Evolutionary conservation across 1,140 invertebrate species (phyloP).

Genomic region (Nomia melanderi): DNA sequence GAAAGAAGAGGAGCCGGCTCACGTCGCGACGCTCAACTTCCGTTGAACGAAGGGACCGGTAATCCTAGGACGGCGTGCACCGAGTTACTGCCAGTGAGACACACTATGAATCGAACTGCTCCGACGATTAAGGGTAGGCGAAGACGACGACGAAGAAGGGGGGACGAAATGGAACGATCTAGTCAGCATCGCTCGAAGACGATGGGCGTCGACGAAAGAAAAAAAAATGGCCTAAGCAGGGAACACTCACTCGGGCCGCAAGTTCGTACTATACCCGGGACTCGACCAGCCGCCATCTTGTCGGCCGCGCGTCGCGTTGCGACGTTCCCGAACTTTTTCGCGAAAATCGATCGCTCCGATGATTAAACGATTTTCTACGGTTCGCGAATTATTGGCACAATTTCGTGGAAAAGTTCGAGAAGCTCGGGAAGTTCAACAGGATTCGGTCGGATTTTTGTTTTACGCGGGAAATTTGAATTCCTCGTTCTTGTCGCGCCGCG

Average conservation of each 20-base stretch:
- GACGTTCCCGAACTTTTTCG: background rate
- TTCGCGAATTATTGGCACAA: too few species aligned
- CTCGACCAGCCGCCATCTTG: conserved; percentile 1
- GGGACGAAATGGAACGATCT: conserved; percentile 31
- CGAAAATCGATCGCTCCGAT: too few species aligned
- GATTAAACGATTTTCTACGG: too few species aligned
- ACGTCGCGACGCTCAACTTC: conserved; percentile 14
- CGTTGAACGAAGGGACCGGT: conserved; percentile 38
- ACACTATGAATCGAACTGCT: conserved; percentile 26
- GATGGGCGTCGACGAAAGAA: conserved; percentile 24
- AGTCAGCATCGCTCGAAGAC: conserved; percentile 46
- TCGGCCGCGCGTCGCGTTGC: background rate
- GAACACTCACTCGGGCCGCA: conserved; percentile 13
- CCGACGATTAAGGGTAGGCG: conserved; percentile 26
- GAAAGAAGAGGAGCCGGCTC: background rate
- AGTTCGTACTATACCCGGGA: conserved; percentile 22
- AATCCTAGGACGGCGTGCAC: conserved; percentile 39
- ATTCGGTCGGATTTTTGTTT: background rate
- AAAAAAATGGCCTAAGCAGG: conserved; percentile 56
- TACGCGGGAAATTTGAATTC: background rate
- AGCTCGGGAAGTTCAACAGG: too few species aligned
- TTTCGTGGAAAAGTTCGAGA: too few species aligned
- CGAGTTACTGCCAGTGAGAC: conserved; percentile 58
- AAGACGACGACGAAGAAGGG: background rate
- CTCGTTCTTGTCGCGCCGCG: background rate